These are phyloP conservation scores for Torymus texanus DNA, from an alignment of 2,888 invertebrate species.

Conservation along the genomic window DNA sequence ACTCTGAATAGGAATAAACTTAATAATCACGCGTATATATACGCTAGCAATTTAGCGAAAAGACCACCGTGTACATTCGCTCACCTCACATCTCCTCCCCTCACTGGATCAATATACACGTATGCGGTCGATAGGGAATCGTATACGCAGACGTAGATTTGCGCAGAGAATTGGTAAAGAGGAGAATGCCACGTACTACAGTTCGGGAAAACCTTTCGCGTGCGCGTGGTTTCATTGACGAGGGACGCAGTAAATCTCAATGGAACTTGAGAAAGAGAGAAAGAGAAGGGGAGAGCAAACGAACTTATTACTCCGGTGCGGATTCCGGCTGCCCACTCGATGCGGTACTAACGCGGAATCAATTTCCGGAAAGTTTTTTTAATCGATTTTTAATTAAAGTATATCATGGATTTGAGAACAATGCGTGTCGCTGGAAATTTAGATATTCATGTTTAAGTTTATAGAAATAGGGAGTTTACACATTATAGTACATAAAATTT, in stretches of 20 bases:
- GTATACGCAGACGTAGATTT: too few relatives aligned
- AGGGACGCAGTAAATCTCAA: constrained; percentile 42
- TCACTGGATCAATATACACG: not conserved
- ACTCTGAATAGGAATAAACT: constrained; percentile 1
- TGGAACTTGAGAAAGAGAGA: constrained; percentile 19
- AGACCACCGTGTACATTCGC: not conserved
- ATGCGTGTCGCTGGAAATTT: too few relatives aligned
- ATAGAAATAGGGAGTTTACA: too few relatives aligned
- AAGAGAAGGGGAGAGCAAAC: not conserved
- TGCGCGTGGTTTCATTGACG: constrained; percentile 29
- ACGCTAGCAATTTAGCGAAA: constrained; percentile 22
- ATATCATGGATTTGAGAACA: too few relatives aligned
- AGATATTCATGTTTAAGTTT: too few relatives aligned
- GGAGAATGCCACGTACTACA: constrained; percentile 14
- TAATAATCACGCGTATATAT: constrained; percentile 26
- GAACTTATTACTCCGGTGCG: constrained; percentile 23
- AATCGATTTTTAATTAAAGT: not conserved
- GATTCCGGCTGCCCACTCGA: not conserved
- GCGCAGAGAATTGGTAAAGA: not conserved
- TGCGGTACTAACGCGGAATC: constrained; percentile 11
- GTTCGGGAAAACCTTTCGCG: not conserved
- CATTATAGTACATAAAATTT: too few relatives aligned
- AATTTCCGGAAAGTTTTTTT: constrained; percentile 12
- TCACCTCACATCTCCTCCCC: too few relatives aligned
- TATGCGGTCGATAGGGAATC: not conserved